These are phyloP conservation scores for Stegostoma tigrinum DNA, from an alignment of 2,113 vertebrate species.

Conservation along the genomic window DNA sequence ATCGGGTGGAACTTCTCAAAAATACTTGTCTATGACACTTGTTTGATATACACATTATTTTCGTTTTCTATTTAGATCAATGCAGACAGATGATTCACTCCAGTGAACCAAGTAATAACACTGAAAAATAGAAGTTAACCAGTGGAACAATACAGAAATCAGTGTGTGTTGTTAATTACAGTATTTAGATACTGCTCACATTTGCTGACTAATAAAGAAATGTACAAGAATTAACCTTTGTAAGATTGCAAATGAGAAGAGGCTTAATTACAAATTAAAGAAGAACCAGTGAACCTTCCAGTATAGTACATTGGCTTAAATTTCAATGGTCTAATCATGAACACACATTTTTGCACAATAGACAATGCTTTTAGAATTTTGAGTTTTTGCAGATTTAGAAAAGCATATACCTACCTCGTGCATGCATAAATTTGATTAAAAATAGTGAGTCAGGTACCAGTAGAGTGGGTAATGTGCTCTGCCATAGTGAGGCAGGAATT, in stretches of 20 bases:
- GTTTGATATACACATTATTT: not conserved
- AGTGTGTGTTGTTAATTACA: not conserved
- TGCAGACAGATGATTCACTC: not conserved
- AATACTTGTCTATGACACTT: not conserved
- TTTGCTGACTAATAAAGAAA: conserved; percentile 11
- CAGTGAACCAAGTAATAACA: not conserved
- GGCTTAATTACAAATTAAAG: not conserved
- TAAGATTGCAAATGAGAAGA: not conserved
- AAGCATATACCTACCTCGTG: not conserved
- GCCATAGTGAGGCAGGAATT: not conserved
- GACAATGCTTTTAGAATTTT: not conserved
- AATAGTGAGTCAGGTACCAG: not conserved
- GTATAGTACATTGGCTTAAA: not conserved
- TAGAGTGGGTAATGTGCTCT: not conserved
- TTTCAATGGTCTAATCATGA: not conserved
- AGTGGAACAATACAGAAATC: conserved; percentile 2
- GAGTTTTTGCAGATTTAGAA: not conserved
- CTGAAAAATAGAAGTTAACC: conserved; percentile 16
- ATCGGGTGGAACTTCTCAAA: not conserved
- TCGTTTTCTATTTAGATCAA: not conserved
- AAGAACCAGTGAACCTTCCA: not conserved
- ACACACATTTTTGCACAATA: not conserved
- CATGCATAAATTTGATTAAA: not conserved
- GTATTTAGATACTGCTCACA: not conserved
- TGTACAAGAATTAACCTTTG: conserved; percentile 16